Base-by-base conservation (phyloP, 1,140 invertebrate species). In the Octopus sinensis region DNA sequence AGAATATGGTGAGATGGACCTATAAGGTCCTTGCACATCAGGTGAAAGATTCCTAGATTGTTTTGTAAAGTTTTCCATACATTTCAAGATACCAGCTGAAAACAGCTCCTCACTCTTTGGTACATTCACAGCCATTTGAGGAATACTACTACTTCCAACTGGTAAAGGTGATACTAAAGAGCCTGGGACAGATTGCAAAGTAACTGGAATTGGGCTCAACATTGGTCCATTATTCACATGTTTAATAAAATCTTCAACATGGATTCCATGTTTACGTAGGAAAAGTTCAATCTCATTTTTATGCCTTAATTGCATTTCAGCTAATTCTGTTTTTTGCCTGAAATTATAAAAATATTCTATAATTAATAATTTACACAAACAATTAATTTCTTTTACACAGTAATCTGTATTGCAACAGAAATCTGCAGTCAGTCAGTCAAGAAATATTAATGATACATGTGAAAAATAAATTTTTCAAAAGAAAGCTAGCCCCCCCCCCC, bases 291-390 rank as follows among this genome's bases (percentile, higher is more conserved):
- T 53, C 79, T 86, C 85, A 54, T 79, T 81, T 54, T 85, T 82
- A n/a, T 86, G 84, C 62, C 76, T 81, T 54, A 82, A 62, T 4
- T 82, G 76, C 54, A 86, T 79, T 62, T 83, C 80, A 17, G 82
- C 81, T 54, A 80, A 54, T 79, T 86, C 83, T 71, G 82, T 78
- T 30, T 78, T 68, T 73, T 85, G 83, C 75, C 85, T 86, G 53
- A 68, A 84, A 83, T 56, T 43, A n/a, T 56, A 83, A 51, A 81
- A 51, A 54, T 75, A 43, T 43, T 43, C 30, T 43, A 43, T 43
- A 43, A 43, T 43, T 43, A 43, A 43, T 43, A 1, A 43, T 43
- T 43, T 43, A 43, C 3, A 0, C 30, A 76, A 80, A 54, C 62
- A 13, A 79, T 12, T 9, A 10, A 52, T 78, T 53, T n/a, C 56